Base-by-base conservation (phyloP, 2,113 vertebrate genomes). In the Agapornis roseicollis region DNA sequence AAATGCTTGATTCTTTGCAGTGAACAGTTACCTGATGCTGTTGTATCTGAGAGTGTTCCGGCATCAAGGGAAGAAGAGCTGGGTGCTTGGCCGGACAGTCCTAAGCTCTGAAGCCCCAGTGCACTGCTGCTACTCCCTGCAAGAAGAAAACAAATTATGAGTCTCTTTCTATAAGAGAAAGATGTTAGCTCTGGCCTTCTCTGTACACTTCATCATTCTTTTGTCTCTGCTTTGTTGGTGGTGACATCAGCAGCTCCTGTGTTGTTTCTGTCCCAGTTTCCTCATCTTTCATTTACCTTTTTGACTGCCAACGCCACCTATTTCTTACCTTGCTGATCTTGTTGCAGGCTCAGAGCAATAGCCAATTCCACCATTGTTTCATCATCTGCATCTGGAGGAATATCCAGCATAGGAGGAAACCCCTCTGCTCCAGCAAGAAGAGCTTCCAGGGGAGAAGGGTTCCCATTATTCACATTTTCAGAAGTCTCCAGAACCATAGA, bases 291-390 rank as follows among this genome's bases (percentile, higher is more conserved):
- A 5, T 13, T 73, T 11, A 66, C 33, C 39, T 39, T 90, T 71
- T 7, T 41, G 19, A 68, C 60, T 23, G 12, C 19, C 33, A 63
- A 6, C 1, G 65, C 19, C 1, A 13, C 16, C n/a, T 23, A n/a
- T 47, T 61, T 55, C 96, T 97, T 91, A 99, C 99, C 99, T 98
- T 99, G 99, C 85, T 99, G 99, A 94, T 99, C 99, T 88, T 99
- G 99, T 84, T 99, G 99, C 66, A 99, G 98, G 97, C 99, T 99
- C 71, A 99, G 98, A 35, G 99, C 99, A 50, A 99, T 99, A 58
- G 99, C 99, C 74, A 99, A 95, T 77, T 99, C 99, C 88, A 99
- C 99, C 99, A 99, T 99, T 56, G 99, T 99, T 98, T 99, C 99
- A 74, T 99, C 99, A 88, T 99, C 99, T 19, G 99, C 99, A 77